phyloP scores from a whole-genome alignment of 2,888 invertebrate genomes.

The Coelinius sp. region DNA sequence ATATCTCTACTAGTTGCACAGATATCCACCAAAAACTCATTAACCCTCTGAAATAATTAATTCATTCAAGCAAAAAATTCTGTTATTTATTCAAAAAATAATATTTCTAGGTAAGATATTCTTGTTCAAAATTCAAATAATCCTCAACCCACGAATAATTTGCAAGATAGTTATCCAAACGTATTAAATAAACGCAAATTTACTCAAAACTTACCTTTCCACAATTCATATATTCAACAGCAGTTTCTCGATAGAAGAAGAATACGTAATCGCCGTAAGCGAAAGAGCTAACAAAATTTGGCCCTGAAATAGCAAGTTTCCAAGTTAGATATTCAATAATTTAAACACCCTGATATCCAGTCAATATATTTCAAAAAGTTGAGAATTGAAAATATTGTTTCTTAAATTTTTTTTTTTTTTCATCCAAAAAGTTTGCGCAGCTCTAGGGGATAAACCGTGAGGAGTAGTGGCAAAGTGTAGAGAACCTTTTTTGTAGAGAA shows the following conservation, averaged over 20 bases:
- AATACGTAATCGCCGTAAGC: slow-evolving; percentile 88
- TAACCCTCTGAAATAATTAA: too few relatives aligned
- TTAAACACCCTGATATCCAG: too few relatives aligned
- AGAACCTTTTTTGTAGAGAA: too few relatives aligned
- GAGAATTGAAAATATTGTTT: neutral
- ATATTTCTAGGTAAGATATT: slow-evolving; percentile 39
- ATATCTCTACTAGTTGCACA: too few relatives aligned
- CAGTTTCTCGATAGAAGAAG: slow-evolving; percentile 94
- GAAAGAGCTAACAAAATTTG: slow-evolving; percentile 93
- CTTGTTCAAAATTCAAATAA: neutral
- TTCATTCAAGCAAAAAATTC: neutral
- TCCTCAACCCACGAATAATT: neutral
- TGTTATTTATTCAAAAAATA: neutral
- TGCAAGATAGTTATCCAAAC: neutral
- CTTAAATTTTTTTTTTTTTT: too few relatives aligned
- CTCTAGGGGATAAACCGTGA: too few relatives aligned
- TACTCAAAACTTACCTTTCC: slow-evolving; percentile 78
- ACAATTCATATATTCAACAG: slow-evolving; percentile 94
- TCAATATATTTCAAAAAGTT: neutral
- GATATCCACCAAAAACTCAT: neutral
- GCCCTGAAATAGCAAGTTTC: slow-evolving; percentile 73
- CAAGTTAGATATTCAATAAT: too few relatives aligned
- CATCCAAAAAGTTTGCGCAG: too few relatives aligned
- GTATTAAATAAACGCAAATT: neutral
- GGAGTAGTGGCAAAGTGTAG: too few relatives aligned